A percentile compares a stretch with the other conserved stretches of the same genome.
Evolutionary conservation across 2,888 invertebrate species (phyloP).

Genomic region (Zygothrica quintamaculata): DNA sequence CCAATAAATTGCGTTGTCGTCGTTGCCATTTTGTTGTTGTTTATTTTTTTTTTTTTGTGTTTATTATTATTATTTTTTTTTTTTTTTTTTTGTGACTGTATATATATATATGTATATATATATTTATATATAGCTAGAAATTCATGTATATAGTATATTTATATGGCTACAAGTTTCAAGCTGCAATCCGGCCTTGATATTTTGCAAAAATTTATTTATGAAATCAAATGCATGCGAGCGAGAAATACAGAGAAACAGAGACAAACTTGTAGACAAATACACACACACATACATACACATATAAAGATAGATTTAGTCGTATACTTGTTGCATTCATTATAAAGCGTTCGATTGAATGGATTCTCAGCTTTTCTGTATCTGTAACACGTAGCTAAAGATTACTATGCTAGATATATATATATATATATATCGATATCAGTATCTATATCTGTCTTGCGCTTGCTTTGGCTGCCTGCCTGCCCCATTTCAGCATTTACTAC

Average conservation of each 20-base stretch:
- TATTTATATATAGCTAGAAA: slow-evolving; percentile 13
- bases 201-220: slow-evolving; percentile 79
- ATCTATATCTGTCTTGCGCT: slow-evolving; percentile 24
- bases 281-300: slow-evolving; percentile 18
- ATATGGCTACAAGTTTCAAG: slow-evolving; percentile 74
- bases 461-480: slow-evolving; percentile 3
- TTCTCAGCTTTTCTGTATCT: slow-evolving; percentile 51
- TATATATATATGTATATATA: slow-evolving; percentile 36
- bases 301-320: slow-evolving; percentile 57
- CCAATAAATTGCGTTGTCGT: slow-evolving; percentile 73
- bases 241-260: slow-evolving; percentile 42
- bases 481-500: slow-evolving; percentile 5
- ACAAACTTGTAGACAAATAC: slow-evolving; percentile 16
- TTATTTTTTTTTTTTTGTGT: slow-evolving; percentile 41
- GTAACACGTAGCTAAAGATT: slow-evolving; percentile 43
- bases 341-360: slow-evolving; percentile 71
- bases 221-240: slow-evolving; percentile 75
- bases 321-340: slow-evolving; percentile 78
- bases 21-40: slow-evolving; percentile 50
- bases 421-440: slow-evolving; percentile 19
- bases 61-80: slow-evolving; percentile 38
- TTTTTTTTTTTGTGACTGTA: slow-evolving; percentile 39
- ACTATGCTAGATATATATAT: slow-evolving; percentile 28
- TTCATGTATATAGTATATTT: slow-evolving; percentile 26
- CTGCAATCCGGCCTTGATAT: slow-evolving; percentile 77